Percentiles rank a stretch among this genome's conserved stretches.
These are phyloP conservation scores for Fabriciana adippe DNA, from an alignment of 2,888 invertebrate genomes.

Conservation along the genomic window DNA sequence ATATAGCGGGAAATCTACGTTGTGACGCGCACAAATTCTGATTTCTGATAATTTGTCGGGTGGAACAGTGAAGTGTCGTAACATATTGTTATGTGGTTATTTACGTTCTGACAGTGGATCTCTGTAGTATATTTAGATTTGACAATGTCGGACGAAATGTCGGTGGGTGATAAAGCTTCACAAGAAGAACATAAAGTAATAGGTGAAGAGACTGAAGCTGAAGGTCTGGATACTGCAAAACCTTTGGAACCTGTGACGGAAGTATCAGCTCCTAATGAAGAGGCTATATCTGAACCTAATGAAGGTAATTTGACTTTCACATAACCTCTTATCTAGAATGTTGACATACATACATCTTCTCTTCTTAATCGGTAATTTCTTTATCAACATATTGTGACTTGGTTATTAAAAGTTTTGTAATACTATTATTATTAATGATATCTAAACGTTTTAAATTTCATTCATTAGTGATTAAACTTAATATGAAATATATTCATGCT, in stretches of 20 bases:
- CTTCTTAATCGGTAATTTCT: neutral
- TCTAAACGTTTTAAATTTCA: too few relatives aligned
- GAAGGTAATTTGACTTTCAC: slow-evolving; percentile 44
- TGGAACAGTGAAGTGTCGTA: slow-evolving; percentile 62
- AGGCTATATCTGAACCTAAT: slow-evolving; percentile 44
- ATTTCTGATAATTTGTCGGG: slow-evolving; percentile 64
- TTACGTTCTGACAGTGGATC: slow-evolving; percentile 65
- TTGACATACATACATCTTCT: slow-evolving; percentile 40
- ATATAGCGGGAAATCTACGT: slow-evolving; percentile 78
- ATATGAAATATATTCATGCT: too few relatives aligned
- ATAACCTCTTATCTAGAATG: slow-evolving; percentile 47
- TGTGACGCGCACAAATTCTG: slow-evolving; percentile 74
- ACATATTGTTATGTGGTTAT: slow-evolving; percentile 72
- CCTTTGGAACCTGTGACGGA: slow-evolving; percentile 48
- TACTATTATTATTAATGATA: too few relatives aligned
- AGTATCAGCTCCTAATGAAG: slow-evolving; percentile 47
- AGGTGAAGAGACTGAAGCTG: slow-evolving; percentile 51
- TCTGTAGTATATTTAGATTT: slow-evolving; percentile 63
- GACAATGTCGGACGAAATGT: slow-evolving; percentile 80
- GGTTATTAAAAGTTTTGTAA: too few relatives aligned
- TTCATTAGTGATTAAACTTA: too few relatives aligned
- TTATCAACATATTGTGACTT: neutral
- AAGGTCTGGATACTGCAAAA: slow-evolving; percentile 49
- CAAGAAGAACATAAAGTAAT: slow-evolving; percentile 60
- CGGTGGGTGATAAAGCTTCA: slow-evolving; percentile 72